Evolutionary conservation across 1,140 invertebrate genomes (phyloP), one percentile per base, ranked within the genome.

Genomic region (Grapholita molesta): DNA sequence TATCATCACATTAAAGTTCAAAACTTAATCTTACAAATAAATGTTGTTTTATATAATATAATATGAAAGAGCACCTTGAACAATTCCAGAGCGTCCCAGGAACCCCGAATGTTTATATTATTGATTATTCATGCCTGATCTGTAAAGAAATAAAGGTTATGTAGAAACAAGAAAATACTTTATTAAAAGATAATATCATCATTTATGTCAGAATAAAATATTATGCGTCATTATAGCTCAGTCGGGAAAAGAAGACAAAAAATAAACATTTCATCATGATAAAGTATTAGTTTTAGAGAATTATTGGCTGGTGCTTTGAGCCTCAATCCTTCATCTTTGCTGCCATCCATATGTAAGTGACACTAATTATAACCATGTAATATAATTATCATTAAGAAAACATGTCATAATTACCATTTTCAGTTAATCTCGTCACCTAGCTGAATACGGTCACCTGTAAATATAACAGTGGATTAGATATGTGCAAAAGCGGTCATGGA

Each of bases 171-270:
- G n/a, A 38, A 1, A 38, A 15, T n/a, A 5, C n/a, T 15, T 12
- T 6, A n/a, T 15, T 5, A n/a, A 6, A 15, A 38, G 35, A n/a
- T 5, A 15, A 38, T n/a, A 15, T 6, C 5, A 38, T 6, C n/a
- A n/a, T 21, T 24, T 67, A 15, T 53, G 35, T 74, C 64, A 73
- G 57, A 70, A 9, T 67, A 57, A 69, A 64, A 73, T 67, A 42
- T 65, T 82, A 48, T 82, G 48, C 85, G 83, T 83, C 85, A 88
- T 84, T 74, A 86, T 86, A 38, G 65, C 70, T 88, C 84, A 76
- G 85, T 80, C 85, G 85, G 85, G 86, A 89, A 83, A 83, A 83
- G 80, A 83, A 89, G 86, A 89, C 86, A 86, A 83, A 48, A 85
- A 81, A 76, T 70, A 66, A 77, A 68, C 68, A 38, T 72, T 71